phyloP scores from a whole-genome alignment of 2,797 vertebrate species.

The Gambelia wislizenii region DNA sequence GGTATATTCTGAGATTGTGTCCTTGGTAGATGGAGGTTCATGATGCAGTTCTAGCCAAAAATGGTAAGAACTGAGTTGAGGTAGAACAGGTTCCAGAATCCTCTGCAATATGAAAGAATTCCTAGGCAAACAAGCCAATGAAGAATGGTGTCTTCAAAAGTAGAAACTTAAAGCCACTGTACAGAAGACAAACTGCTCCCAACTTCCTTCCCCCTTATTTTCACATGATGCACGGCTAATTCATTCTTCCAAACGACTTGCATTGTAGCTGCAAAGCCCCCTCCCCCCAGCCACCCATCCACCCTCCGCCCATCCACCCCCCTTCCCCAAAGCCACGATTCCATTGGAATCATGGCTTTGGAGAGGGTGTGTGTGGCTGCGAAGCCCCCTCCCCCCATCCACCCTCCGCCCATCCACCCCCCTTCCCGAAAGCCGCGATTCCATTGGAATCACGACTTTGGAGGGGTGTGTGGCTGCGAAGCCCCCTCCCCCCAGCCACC shows the following conservation, averaged over 20 bases:
- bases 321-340: too few relatives aligned
- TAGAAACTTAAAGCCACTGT: not conserved
- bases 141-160: not conserved
- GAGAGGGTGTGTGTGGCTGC: too few relatives aligned
- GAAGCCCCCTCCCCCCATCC: too few relatives aligned
- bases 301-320: too few relatives aligned
- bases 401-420: too few relatives aligned
- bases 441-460: too few relatives aligned
- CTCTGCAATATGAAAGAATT: not conserved
- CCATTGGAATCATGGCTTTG: too few relatives aligned
- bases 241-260: not conserved
- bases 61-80: not conserved
- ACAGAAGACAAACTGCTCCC: not conserved
- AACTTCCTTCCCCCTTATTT: not conserved
- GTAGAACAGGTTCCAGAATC: not conserved
- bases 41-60: not conserved
- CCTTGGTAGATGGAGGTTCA: not conserved
- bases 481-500: too few relatives aligned
- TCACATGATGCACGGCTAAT: not conserved
- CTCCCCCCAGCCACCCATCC: too few relatives aligned
- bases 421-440: too few relatives aligned
- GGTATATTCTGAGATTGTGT: not conserved
- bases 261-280: not conserved
- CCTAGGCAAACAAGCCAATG: not conserved
- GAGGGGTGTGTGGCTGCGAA: too few relatives aligned